These are phyloP conservation scores for Lichenostomus cassidix DNA, from an alignment of 2,113 vertebrate species.

Conservation along the genomic window DNA sequence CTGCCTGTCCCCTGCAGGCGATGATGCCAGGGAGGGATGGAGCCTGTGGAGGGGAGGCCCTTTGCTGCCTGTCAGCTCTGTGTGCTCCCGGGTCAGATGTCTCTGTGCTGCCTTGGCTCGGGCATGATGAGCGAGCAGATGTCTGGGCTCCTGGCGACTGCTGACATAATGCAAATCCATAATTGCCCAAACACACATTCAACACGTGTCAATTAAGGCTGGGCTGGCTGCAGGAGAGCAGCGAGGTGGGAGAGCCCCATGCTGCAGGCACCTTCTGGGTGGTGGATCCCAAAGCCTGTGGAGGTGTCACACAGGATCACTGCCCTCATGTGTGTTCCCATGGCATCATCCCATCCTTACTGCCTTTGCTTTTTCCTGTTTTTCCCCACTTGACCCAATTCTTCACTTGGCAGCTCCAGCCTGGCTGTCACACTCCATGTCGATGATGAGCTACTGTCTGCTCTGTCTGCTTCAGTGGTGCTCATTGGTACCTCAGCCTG, in stretches of 20 bases:
- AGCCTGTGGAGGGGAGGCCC: not conserved
- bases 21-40: fast-evolving
- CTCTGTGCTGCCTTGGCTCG: not conserved
- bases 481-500: not conserved
- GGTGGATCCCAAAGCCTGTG: not conserved
- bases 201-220: constrained; percentile 1
- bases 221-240: not conserved
- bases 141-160: constrained; percentile 28
- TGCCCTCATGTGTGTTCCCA: fast-evolving
- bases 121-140: constrained; percentile 32
- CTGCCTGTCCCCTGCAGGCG: not conserved
- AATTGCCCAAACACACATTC: constrained; percentile 34
- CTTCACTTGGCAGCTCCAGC: not conserved
- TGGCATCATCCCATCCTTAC: not conserved
- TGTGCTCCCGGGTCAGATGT: constrained; percentile 19
- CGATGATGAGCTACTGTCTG: fast-evolving
- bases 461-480: not conserved
- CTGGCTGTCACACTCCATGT: fast-evolving
- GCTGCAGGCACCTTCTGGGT: fast-evolving
- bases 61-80: not conserved
- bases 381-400: not conserved
- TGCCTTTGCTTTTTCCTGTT: not conserved
- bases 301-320: not conserved
- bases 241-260: not conserved
- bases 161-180: constrained; percentile 52